These are phyloP conservation scores for Hexactinellida sp. DNA, from an alignment of 37 sponge, comb jelly and placozoan genomes.

Conservation along the genomic window DNA sequence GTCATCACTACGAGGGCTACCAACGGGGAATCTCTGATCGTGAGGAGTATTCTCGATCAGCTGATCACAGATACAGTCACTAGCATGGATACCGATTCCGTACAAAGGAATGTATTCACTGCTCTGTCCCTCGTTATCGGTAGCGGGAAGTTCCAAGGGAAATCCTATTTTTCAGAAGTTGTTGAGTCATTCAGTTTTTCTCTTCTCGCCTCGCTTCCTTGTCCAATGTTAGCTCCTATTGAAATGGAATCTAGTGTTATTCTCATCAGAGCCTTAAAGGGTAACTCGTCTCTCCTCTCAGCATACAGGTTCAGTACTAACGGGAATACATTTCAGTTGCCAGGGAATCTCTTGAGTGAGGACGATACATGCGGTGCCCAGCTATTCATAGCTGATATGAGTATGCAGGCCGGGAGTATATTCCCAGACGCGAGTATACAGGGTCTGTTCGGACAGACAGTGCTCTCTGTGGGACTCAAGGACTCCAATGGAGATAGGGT, in stretches of 20 bases:
- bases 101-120: not conserved
- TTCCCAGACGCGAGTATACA: not conserved
- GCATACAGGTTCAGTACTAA: not conserved
- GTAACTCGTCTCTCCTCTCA: not conserved
- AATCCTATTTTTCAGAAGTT: not conserved
- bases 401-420: not conserved
- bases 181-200: not conserved
- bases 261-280: not conserved
- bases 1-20: not conserved
- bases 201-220: not conserved
- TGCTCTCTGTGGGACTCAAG: not conserved
- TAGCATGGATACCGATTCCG: not conserved
- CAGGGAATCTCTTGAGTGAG: not conserved
- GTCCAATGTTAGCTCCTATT: not conserved
- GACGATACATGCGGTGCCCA: not conserved
- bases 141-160: not conserved
- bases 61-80: not conserved
- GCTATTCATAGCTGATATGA: not conserved
- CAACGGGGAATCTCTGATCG: not conserved
- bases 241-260: not conserved
- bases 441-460: not conserved
- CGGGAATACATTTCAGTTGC: not conserved
- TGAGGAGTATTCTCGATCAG: slow-evolving; percentile 5
- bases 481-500: not conserved
- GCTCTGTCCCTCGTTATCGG: not conserved